Evolutionary conservation across 2,888 invertebrate species (phyloP).

Genomic region (Drepana falcataria): DNA sequence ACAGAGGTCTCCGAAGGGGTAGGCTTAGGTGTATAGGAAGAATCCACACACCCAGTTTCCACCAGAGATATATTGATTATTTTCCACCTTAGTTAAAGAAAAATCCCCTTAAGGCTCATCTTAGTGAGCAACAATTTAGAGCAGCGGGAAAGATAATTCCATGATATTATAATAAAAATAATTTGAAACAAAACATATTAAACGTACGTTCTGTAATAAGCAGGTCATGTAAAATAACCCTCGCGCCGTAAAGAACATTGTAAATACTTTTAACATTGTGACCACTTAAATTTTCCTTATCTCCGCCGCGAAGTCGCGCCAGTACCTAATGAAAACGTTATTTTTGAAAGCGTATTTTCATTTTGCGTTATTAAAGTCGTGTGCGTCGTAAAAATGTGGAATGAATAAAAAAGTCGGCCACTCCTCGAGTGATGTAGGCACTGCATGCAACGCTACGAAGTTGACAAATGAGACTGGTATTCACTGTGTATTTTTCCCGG

Average conservation of each 20-base stretch:
- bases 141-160: too few species aligned
- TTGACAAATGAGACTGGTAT: slow-evolving; percentile 66
- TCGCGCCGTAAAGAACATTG: not conserved
- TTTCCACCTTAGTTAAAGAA: too few species aligned
- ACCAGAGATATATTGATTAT: too few species aligned
- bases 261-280: slow-evolving; percentile 1
- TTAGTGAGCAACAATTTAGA: too few species aligned
- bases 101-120: too few species aligned
- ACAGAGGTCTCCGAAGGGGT: too few species aligned
- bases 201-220: not conserved
- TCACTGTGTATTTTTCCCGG: slow-evolving; percentile 38
- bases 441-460: slow-evolving; percentile 50
- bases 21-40: too few species aligned
- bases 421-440: slow-evolving; percentile 44
- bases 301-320: slow-evolving; percentile 11
- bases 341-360: slow-evolving; percentile 44
- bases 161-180: too few species aligned
- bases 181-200: too few species aligned
- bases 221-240: not conserved
- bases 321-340: slow-evolving; percentile 35
- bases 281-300: slow-evolving; percentile 3
- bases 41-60: too few species aligned
- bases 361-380: slow-evolving; percentile 54
- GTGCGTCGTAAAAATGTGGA: slow-evolving; percentile 38
- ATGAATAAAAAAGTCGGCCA: slow-evolving; percentile 55